Evolutionary conservation across 2,888 invertebrate genomes (phyloP), one percentile per base, ranked within the genome.

Genomic region (Aproaerema taeniolella): DNA sequence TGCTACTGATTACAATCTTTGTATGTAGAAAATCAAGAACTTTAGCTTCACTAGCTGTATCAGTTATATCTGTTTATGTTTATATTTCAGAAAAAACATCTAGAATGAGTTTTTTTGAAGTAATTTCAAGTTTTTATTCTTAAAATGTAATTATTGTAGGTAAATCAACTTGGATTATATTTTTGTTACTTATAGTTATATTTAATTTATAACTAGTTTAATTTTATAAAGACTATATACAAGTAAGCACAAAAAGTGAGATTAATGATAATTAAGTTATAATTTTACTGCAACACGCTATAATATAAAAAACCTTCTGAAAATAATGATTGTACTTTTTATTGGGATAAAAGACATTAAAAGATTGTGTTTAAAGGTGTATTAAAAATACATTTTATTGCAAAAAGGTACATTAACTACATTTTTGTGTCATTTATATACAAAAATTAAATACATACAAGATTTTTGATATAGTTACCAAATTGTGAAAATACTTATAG

Each of bases 321-420:
- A n/a, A n/a, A n/a, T n/a, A n/a, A n/a, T n/a, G n/a, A n/a, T n/a
- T n/a, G n/a, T n/a, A n/a, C n/a, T 20, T 20, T 20, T 8, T 6
- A 20, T 20, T 20, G 8, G 20, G 20, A 8, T 6, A 20, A 20
- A 20, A 6, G 20, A 20, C n/a, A 30, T 3, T 30, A 30, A 30
- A 30, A 30, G 3, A 30, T n/a, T 9, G 5, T 9, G 5, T 13
- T 13, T 46, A 78, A 79, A 81, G 74, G 80, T 83, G 80, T 86
- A 86, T 75, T 86, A 83, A 86, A 85, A 86, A 86, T 85, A 85
- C 85, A 74, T 73, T 86, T 85, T 82, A 85, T 85, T 85, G 85
- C 80, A 74, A 80, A 20, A 82, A 79, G 66, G 72, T 82, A 79
- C 74, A 74, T 76, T 7, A 74, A 68, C 80, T 82, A 82, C 71